Base-by-base conservation (phyloP, 2,113 vertebrate species). In the Anarrhichthys ocellatus region DNA sequence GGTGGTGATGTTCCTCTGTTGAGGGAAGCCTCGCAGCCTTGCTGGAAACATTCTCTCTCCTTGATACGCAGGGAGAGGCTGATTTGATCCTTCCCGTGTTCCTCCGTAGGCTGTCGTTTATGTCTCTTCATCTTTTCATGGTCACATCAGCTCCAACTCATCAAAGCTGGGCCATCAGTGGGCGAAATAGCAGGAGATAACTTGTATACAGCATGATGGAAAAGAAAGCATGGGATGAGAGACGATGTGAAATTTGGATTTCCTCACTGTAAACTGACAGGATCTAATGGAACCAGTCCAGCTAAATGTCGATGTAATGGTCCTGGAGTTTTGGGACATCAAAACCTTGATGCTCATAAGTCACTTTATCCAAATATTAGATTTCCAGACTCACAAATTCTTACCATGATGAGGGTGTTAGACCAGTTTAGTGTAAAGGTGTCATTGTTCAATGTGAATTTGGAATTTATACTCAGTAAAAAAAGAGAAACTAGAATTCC, bases 71-170 rank as follows among this genome's bases (percentile, higher is more conserved):
- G 71, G 56, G 61, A 75, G 73, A 50, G 61, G 6, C 70, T 62
- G 83, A 81, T 87, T 86, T 87, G 75, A 90, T 88, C 76, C 79
- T 89, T 67, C 78, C 76, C 7, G 24, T 82, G 70, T 85, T 88
- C 48, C 80, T 88, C 76, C 20, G 76, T 70, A 63, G 82, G 82
- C 84, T 84, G 72, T 86, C 87, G 83, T 82, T 89, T 88, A 73
- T 86, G 82, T 81, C 82, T 84, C 80, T 89, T 89, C 73, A 85
- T 87, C 85, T 85, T 85, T 83, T 87, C 76, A 73, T 76, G 85
- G 85, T 82, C 81, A 87, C 68, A 78, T 83, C 73, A 79, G 77
- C 48, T 73, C 29, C 68, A 76, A 44, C 73, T 83, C 74, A 81
- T 91, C 88, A 87, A 82, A 89, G 84, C 79, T 32, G 38, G 75